phyloP scores from a whole-genome alignment of 2,888 invertebrate species.

The Lordiphosa andalusiaca region DNA sequence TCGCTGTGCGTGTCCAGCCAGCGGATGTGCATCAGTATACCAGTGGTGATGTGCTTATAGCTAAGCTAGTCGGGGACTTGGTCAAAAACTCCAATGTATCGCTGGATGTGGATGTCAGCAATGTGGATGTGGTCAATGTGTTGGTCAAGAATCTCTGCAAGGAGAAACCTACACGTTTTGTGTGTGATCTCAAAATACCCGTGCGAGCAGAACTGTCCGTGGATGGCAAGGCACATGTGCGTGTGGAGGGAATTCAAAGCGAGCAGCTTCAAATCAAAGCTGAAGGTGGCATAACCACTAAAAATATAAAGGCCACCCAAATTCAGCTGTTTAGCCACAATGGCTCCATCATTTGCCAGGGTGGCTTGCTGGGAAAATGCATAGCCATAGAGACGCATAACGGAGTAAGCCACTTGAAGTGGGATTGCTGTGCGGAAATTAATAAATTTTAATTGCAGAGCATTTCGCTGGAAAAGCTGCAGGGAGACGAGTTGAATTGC shows the following conservation, averaged over 20 bases:
- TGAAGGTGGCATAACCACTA: constrained; percentile 59
- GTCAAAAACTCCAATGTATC: constrained; percentile 56
- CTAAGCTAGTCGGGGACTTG: constrained; percentile 60
- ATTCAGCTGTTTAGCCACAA: constrained; percentile 65
- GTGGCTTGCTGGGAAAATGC: constrained; percentile 68
- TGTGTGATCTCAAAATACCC: constrained; percentile 72
- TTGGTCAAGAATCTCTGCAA: constrained; percentile 36
- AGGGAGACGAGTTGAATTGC: constrained; percentile 74
- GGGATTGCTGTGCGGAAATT: background rate
- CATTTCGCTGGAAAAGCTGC: constrained; percentile 75
- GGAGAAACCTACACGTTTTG: constrained; percentile 35
- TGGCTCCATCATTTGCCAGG: constrained; percentile 73
- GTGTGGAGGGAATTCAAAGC: constrained; percentile 67
- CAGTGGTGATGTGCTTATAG: constrained; percentile 68
- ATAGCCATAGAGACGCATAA: constrained; percentile 62
- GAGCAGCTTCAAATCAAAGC: constrained; percentile 64
- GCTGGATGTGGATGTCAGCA: constrained; percentile 51
- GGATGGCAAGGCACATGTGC: constrained; percentile 50
- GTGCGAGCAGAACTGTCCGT: constrained; percentile 72
- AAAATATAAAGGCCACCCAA: constrained; percentile 68
- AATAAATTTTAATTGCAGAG: constrained; percentile 45
- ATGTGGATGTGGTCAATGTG: constrained; percentile 60
- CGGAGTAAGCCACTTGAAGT: constrained; percentile 25
- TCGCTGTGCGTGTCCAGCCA: constrained; percentile 54
- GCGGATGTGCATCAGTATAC: constrained; percentile 68